Evolutionary conservation across 2,888 invertebrate species (phyloP), one percentile per base, ranked within the genome.

Genomic region (Thymelicus lineola): DNA sequence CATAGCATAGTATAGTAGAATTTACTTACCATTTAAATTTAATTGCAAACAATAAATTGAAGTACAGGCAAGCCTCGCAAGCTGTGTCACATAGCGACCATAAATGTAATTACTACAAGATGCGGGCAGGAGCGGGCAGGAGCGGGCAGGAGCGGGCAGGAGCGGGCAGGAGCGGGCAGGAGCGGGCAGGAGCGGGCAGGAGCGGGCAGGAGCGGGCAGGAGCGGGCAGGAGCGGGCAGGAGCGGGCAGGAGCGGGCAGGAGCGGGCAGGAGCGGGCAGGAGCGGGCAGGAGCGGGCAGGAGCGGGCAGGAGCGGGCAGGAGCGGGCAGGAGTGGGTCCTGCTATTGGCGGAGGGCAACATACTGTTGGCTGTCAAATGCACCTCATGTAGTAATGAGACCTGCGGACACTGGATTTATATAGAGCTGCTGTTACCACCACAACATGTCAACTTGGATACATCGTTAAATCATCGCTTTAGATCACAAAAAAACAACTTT

Each of bases 101-200:
- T 48, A 48, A 46, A 48, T 15, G 46, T 48, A 48, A 48, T 48
- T 48, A 48, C 46, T 15, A 48, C 46, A 15, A n/a, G 46, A 48
- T 48, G 46, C 9, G 46, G 5, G 46, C 46, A n/a, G 46, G 1
- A 28, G 28, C 28, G 3, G 28, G 28, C 28, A 5, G 28, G 3
- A 5, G 20, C 20, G 3, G 20, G 20, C 20, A 3, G 20, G 20
- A 3, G 20, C 20, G 3, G 20, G 20, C 20, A 5, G 28, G 3
- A 5, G 20, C 20, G 3, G 20, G 20, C 20, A 3, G 20, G 20
- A 3, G 46, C 9, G 46, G 5, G 46, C 46, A n/a, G 46, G 1
- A 28, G 28, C 28, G 3, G 28, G 28, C 28, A 5, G 28, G 3
- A 5, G 20, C 20, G 3, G 20, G 20, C 20, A 3, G 20, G 20